Evolutionary conservation across 92 coral and sea anemone species (phyloP), one percentile per base, ranked within the genome.

Genomic region (Porites cylindrica): DNA sequence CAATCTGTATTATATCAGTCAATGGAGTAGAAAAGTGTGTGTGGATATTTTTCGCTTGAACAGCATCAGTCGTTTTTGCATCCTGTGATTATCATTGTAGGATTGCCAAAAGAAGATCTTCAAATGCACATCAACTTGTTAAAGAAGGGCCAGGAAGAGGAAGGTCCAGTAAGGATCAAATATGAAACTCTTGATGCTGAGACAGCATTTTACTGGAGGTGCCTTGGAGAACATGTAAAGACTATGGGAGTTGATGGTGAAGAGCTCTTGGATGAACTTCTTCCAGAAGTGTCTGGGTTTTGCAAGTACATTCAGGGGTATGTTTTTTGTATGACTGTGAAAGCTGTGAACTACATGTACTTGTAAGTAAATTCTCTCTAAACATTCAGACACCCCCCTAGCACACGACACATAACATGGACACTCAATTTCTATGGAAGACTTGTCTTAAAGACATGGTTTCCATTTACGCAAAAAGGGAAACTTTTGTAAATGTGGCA

Each of bases 261-360:
- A 83, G 97, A 91, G 50, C 91, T 90, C 5, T 72, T 97, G 77
- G 98, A 97, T 89, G 78, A 83, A 51, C 89, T 97, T 20, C 86
- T 97, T 10, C 98, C 99, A 38, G 99, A 93, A 79, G 94, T 95
- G 10, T 95, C 98, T 51, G 95, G 75, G 1, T 95, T 93, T 70
- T 97, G 99, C 90, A 89, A 90, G 81, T 97, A 97, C 65, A 80
- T 97, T 72, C 96, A 90, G 86, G 95, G 98, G 99, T 97, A 90
- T 81, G 86, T 8, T 26, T 72, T 12, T 8, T 26, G 24, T 38
- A 4, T 38, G 47, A 38, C 6, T 38, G 47, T 38, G 1, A 10
- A 67, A 19, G 29, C 32, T 13, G 72, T 23, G 1, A 18, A 19
- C 11, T 67, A 4, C 10, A 11, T 67, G n/a, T 26, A 4, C 7